phyloP scores from a whole-genome alignment of 1,140 invertebrate genomes.

The Drosophila serrata region DNA sequence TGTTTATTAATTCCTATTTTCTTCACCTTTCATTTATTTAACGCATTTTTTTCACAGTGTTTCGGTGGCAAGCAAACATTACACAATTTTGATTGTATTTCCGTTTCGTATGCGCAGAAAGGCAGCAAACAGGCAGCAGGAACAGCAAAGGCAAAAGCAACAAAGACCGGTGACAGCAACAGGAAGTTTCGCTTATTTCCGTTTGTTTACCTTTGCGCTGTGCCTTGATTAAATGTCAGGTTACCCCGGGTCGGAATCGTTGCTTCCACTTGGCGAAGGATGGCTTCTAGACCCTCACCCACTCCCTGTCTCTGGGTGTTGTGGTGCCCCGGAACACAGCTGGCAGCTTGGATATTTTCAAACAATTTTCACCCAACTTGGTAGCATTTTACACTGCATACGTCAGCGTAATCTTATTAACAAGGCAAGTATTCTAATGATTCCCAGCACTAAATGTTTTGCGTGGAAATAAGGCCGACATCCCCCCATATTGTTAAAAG shows the following conservation, averaged over 20 bases:
- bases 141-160: slow-evolving; percentile 40
- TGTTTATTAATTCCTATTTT: neutral
- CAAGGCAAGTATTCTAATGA: slow-evolving; percentile 47
- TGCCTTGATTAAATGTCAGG: slow-evolving; percentile 81
- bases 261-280: slow-evolving; percentile 13
- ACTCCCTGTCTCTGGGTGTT: neutral
- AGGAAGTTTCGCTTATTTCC: slow-evolving; percentile 83
- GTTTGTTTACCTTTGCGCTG: slow-evolving; percentile 82
- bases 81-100: slow-evolving; percentile 83
- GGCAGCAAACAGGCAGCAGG: slow-evolving; percentile 50
- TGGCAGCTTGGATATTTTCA: slow-evolving; percentile 20
- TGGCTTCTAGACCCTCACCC: slow-evolving; percentile 8
- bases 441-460: slow-evolving; percentile 26
- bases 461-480: neutral
- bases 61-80: slow-evolving; percentile 70
- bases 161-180: slow-evolving; percentile 65
- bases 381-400: slow-evolving; percentile 2
- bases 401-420: slow-evolving; percentile 49
- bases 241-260: slow-evolving; percentile 24
- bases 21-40: neutral
- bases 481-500: neutral
- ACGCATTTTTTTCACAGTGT: neutral
- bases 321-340: slow-evolving; percentile 22
- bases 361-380: slow-evolving; percentile 26
- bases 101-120: slow-evolving; percentile 75